These are phyloP conservation scores for Lanistes nyassanus DNA, from an alignment of 1,140 invertebrate genomes.

Conservation along the genomic window DNA sequence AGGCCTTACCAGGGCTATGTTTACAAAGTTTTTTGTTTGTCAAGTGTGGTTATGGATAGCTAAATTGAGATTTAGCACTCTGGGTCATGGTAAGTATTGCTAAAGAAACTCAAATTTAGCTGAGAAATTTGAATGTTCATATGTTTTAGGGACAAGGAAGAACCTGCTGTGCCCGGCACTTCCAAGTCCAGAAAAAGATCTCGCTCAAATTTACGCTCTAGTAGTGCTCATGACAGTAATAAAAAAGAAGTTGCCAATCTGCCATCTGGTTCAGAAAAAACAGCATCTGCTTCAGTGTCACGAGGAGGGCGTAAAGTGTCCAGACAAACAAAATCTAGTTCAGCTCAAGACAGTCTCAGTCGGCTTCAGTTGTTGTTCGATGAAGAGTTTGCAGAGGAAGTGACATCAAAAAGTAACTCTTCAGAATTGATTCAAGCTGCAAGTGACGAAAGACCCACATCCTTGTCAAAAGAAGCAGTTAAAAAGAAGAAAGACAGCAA, in stretches of 20 bases:
- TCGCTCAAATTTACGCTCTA: slow-evolving; percentile 18
- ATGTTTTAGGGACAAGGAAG: slow-evolving; percentile 13
- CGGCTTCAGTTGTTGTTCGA: slow-evolving; percentile 2
- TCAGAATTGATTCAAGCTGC: background rate
- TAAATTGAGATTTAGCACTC: too few species aligned
- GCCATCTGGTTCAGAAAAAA: background rate
- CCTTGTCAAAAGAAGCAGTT: slow-evolving; percentile 7
- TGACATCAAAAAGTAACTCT: background rate
- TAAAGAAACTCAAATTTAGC: too few species aligned
- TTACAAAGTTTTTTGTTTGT: too few species aligned
- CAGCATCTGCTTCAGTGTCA: background rate
- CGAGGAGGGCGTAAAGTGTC: slow-evolving; percentile 8
- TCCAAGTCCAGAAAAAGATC: slow-evolving; percentile 14
- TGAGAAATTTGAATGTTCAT: too few species aligned
- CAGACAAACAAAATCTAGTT: slow-evolving; percentile 8
- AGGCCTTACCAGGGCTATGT: too few species aligned
- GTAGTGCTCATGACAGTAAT: background rate
- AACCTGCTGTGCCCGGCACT: slow-evolving; percentile 10
- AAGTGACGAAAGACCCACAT: slow-evolving; percentile 1
- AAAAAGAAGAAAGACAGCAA: too few species aligned
- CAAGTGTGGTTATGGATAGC: too few species aligned
- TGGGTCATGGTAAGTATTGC: too few species aligned
- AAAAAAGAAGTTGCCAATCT: background rate
- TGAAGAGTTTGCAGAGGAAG: background rate
- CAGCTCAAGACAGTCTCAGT: background rate